Evolutionary conservation across 2,888 invertebrate species (phyloP), one percentile per base, ranked within the genome.

Genomic region (Caradrina kadenii): DNA sequence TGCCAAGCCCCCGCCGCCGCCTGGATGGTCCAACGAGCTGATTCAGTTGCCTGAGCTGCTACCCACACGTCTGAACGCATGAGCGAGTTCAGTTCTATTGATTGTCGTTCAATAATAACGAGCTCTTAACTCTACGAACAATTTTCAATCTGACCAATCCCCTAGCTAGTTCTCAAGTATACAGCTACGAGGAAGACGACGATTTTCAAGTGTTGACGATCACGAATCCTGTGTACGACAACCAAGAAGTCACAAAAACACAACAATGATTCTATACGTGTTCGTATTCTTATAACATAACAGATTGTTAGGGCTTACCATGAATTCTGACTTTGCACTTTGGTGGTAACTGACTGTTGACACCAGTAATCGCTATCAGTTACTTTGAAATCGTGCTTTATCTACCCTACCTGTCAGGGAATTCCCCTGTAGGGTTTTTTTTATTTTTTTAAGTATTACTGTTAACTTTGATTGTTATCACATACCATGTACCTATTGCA

Each of bases 31-130:
- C 65, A 74, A 52, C 63, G 56, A 62, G 64, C 50, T 63, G 49
- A 49, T 21, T 58, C 60, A 52, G 56, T 42, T 55, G 69, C 69
- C 67, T 72, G 69, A 60, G 31, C 59, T 72, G 42, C 67, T 81
- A 55, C 69, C 78, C 81, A 79, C 81, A 63, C 56, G 42, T 17
- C 49, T 63, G 53, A 21, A 66, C 60, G 68, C 68, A 53, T 75
- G 54, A 71, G 48, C 69, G 69, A 67, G 26, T 65, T 61, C 56
- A 66, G 50, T 69, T 68, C 45, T 67, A 74, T 77, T 60, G 63
- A 69, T 58, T 61, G 61, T 58, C 59, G 48, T 54, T 48, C 55
- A 55, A 74, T 26, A 63, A 60, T 49, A 62, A 60, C 59, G 48
- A 48, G 19, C 50, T 49, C 50, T 59, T 42, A 22, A 49, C 13